phyloP scores from a whole-genome alignment of 2,888 invertebrate species.

The Leptopilina drosophilae region DNA sequence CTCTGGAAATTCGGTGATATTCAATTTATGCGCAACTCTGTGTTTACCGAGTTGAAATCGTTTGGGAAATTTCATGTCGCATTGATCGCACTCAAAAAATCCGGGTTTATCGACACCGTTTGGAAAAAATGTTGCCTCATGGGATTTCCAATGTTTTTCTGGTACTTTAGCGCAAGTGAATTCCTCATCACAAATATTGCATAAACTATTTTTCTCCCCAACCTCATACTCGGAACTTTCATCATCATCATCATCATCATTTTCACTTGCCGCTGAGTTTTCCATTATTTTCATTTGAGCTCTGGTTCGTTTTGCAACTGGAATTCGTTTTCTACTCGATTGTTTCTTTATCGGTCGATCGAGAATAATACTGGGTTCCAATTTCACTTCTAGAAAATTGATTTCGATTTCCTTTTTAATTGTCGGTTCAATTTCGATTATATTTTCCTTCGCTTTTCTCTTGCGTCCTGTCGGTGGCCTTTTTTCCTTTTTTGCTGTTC shows the following conservation, averaged over 20 bases:
- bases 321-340: not conserved
- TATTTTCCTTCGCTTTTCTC: slow-evolving; percentile 1
- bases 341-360: not conserved
- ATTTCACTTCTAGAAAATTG: not conserved
- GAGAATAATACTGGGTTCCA: not conserved
- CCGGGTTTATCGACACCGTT: slow-evolving; percentile 56
- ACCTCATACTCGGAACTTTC: not conserved
- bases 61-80: slow-evolving; percentile 52
- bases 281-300: slow-evolving; percentile 1
- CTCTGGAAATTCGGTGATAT: not conserved
- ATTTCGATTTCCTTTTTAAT: not conserved
- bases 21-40: slow-evolving; percentile 40
- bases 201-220: too few species aligned
- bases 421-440: not conserved
- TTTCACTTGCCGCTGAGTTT: not conserved
- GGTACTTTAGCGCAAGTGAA: slow-evolving; percentile 77
- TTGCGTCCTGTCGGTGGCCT: not conserved
- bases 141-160: slow-evolving; percentile 60
- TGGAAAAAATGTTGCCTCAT: slow-evolving; percentile 50
- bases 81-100: slow-evolving; percentile 52
- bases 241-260: not conserved
- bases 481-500: slow-evolving; percentile 1
- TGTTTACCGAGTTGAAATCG: slow-evolving; percentile 46
- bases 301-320: slow-evolving; percentile 7
- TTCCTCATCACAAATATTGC: slow-evolving; percentile 72